phyloP scores from a whole-genome alignment of 2,888 invertebrate genomes.

The Cataglyphis rosenhaueri region DNA sequence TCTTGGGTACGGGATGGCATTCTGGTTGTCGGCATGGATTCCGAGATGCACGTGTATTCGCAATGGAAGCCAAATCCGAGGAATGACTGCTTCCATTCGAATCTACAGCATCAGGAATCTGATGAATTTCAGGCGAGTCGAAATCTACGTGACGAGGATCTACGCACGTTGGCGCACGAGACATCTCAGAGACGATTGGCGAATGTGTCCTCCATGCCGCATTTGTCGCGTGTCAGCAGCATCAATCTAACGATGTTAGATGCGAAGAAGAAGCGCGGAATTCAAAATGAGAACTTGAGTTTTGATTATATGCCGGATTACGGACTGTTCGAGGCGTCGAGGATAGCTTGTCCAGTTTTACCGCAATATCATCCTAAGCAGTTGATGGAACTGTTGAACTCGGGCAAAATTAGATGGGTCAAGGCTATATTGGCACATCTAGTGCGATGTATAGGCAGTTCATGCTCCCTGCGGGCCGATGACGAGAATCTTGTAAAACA shows the following conservation, averaged over 20 bases:
- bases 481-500: slow-evolving; percentile 85
- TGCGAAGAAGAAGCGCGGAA: slow-evolving; percentile 88
- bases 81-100: slow-evolving; percentile 82
- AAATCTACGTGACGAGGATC: slow-evolving; percentile 90
- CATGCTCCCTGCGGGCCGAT: slow-evolving; percentile 86
- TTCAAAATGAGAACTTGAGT: slow-evolving; percentile 84
- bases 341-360: slow-evolving; percentile 98
- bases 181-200: slow-evolving; percentile 89
- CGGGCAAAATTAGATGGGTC: slow-evolving; percentile 98
- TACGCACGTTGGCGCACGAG: slow-evolving; percentile 89
- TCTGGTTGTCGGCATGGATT: slow-evolving; percentile 99
- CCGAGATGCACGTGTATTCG: slow-evolving; percentile 99
- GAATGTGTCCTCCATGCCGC: slow-evolving; percentile 92
- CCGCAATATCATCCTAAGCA: slow-evolving; percentile 99
- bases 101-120: slow-evolving; percentile 86
- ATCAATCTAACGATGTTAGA: slow-evolving; percentile 93
- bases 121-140: slow-evolving; percentile 91
- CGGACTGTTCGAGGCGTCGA: slow-evolving; percentile 98
- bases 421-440: slow-evolving; percentile 99
- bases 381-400: slow-evolving; percentile 98
- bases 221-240: slow-evolving; percentile 93
- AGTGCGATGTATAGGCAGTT: slow-evolving; percentile 90
- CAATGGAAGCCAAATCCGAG: slow-evolving; percentile 95
- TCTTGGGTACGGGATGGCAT: slow-evolving; percentile 99
- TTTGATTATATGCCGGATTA: slow-evolving; percentile 96